A percentile compares a stretch with the other conserved stretches of the same genome.
These are phyloP conservation scores for Mastacembelus armatus DNA, from an alignment of 2,797 vertebrate species.

Conservation along the genomic window DNA sequence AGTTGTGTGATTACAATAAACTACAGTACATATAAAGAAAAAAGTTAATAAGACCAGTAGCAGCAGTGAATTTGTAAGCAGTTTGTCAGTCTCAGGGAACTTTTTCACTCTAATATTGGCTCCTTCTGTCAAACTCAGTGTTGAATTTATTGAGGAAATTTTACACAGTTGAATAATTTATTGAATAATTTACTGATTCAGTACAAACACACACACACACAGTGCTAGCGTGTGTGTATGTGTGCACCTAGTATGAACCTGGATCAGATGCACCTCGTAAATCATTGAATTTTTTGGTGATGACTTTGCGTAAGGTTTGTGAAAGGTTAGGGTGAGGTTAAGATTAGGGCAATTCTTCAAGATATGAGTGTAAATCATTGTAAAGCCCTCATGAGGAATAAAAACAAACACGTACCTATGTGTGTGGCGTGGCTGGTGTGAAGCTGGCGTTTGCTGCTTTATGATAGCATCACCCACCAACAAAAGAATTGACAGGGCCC, in stretches of 20 bases:
- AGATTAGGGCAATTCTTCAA: conserved; percentile 18
- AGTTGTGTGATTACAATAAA: neutral
- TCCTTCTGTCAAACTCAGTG: conserved; percentile 33
- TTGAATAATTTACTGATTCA: conserved; percentile 54
- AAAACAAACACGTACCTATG: conserved; percentile 5
- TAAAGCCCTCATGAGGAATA: no score
- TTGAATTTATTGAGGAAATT: conserved; percentile 51
- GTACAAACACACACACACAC: conserved; percentile 1
- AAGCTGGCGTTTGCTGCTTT: conserved; percentile 50
- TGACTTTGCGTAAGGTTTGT: no score
- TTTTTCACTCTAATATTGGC: conserved; percentile 22
- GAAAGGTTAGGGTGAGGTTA: conserved; percentile 19
- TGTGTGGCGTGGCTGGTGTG: conserved; percentile 30
- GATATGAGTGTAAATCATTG: no score
- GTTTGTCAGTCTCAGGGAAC: neutral
- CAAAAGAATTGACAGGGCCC: conserved; percentile 77
- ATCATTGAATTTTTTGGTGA: no score
- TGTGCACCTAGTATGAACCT: no score
- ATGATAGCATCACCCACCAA: conserved; percentile 66
- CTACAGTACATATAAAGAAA: neutral
- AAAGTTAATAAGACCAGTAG: neutral
- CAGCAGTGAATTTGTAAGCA: neutral
- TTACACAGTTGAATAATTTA: conserved; percentile 51
- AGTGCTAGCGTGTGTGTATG: no score
- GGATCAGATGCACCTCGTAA: no score